A percentile compares a stretch with the other conserved stretches of the same genome.
Evolutionary conservation across 2,113 vertebrate genomes (phyloP).

Genomic region (Poeciliopsis occidentalis): DNA sequence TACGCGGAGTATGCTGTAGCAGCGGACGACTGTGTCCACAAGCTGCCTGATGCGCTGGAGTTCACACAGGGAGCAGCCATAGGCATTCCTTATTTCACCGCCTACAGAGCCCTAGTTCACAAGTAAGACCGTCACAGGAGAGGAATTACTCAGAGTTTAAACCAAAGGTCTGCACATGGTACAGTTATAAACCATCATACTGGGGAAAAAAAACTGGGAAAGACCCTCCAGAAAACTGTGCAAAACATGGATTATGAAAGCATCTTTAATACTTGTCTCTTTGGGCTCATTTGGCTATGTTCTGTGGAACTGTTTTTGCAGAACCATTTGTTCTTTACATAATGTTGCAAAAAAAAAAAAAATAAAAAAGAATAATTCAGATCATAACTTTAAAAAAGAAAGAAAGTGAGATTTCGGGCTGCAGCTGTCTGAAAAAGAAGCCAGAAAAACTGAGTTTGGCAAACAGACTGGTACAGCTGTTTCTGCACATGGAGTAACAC

Average conservation of each 20-base stretch:
- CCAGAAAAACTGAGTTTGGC: background rate
- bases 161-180: background rate
- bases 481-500: background rate
- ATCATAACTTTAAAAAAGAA: background rate
- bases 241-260: background rate
- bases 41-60: constrained; percentile 81
- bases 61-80: constrained; percentile 90
- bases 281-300: background rate
- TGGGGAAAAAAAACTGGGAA: background rate
- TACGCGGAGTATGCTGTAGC: constrained; percentile 89
- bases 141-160: background rate
- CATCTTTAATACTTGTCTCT: background rate
- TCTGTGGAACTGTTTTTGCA: background rate
- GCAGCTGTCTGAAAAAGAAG: background rate
- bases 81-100: constrained; percentile 91
- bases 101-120: constrained; percentile 89
- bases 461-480: background rate
- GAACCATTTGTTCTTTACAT: background rate
- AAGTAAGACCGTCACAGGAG: constrained; percentile 79
- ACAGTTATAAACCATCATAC: background rate
- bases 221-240: background rate
- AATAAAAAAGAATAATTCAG: background rate
- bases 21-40: constrained; percentile 78
- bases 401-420: too few relatives aligned
- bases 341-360: background rate